phyloP scores from a whole-genome alignment of 1,140 invertebrate genomes.

The Heliothis subflexa region DNA sequence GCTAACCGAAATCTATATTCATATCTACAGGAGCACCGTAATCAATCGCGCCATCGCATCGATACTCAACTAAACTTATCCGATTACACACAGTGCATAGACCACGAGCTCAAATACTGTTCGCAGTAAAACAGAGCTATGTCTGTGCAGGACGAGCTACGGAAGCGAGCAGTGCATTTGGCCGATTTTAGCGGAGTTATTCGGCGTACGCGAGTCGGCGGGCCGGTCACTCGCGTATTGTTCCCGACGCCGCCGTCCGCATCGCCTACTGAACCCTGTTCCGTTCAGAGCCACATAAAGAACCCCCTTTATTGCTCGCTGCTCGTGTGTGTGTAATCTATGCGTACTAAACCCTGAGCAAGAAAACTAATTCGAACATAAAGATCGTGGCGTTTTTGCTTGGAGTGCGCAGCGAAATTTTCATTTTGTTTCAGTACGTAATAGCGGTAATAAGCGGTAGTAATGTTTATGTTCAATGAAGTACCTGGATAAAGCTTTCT shows the following conservation, averaged over 20 bases:
- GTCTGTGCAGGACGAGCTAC: conserved; percentile 39
- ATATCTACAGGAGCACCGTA: conserved; percentile 1
- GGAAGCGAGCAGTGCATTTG: conserved; percentile 63
- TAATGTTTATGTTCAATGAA: conserved; percentile 19
- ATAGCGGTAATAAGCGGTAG: conserved; percentile 30
- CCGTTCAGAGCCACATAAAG: conserved; percentile 68
- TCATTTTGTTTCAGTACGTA: conserved; percentile 32
- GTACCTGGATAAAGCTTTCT: neutral
- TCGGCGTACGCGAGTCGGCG: conserved; percentile 42
- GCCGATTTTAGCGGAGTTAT: conserved; percentile 62
- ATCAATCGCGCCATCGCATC: conserved; percentile 26
- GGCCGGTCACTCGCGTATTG: conserved; percentile 59
- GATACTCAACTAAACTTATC: conserved; percentile 46
- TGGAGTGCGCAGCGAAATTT: conserved; percentile 24
- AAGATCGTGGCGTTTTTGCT: conserved; percentile 33
- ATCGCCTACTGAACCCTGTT: conserved; percentile 57
- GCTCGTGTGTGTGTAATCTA: conserved; percentile 66
- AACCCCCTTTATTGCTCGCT: conserved; percentile 63
- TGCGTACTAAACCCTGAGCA: conserved; percentile 60
- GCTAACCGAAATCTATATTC: neutral
- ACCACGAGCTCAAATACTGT: conserved; percentile 25
- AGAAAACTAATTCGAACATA: conserved; percentile 52
- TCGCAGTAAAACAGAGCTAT: conserved; percentile 52
- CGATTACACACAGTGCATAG: conserved; percentile 47
- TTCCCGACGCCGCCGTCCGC: conserved; percentile 52